A percentile compares a stretch with the other conserved stretches of the same genome.
Conservation (phyloP, 2,797 vertebrate species). For the Dicrostonyx torquatus region DNA sequence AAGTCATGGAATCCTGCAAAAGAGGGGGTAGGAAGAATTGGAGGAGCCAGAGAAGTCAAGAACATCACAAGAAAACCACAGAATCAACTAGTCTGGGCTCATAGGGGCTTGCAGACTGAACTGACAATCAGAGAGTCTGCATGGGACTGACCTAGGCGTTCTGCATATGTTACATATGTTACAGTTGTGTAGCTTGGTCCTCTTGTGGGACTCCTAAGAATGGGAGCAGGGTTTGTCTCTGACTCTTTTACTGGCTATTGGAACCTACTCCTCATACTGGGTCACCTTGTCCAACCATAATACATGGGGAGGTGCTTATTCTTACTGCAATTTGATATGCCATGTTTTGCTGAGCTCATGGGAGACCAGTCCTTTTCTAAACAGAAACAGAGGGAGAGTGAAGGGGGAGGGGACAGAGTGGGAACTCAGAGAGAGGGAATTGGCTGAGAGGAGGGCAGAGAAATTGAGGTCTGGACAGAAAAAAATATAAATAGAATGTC, state of each 20-base stretch:
- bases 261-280: neutral
- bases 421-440: neutral
- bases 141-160: neutral
- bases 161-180: neutral
- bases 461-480: neutral
- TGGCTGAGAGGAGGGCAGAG: neutral
- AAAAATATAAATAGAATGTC: neutral
- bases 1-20: neutral
- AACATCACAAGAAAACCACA: neutral
- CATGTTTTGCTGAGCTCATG: neutral
- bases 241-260: neutral
- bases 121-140: neutral
- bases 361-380: neutral
- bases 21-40: neutral
- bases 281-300: neutral
- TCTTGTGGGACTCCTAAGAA: neutral
- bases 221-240: neutral
- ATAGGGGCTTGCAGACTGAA: neutral
- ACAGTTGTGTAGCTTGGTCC: neutral
- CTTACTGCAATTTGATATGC: neutral
- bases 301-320: neutral
- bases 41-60: neutral
- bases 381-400: neutral
- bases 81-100: neutral
- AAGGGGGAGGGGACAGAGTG: neutral